Conservation (phyloP, 92 coral and sea anemone species). For the Meandrina meandrites region DNA sequence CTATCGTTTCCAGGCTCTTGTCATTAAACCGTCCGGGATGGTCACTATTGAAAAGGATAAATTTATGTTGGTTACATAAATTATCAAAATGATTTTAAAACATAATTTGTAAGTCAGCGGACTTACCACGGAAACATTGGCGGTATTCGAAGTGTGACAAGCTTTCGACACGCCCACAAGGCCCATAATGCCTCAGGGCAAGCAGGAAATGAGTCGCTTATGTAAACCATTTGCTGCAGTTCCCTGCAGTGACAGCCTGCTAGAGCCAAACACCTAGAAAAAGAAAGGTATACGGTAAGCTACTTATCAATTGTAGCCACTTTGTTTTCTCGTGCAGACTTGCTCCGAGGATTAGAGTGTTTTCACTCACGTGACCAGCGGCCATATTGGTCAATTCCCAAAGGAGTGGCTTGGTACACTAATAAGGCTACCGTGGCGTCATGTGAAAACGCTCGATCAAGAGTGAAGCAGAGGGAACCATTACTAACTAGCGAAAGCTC, state of each 20-base stretch:
- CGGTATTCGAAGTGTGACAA: constrained; percentile 62
- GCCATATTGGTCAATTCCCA: too few species aligned
- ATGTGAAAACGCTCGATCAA: too few species aligned
- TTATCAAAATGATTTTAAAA: neutral
- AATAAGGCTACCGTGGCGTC: too few species aligned
- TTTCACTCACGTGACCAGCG: too few species aligned
- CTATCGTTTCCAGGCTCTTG: constrained; percentile 87
- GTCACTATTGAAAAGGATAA: constrained; percentile 46
- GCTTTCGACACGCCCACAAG: constrained; percentile 76
- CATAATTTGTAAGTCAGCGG: neutral
- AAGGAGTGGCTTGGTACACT: too few species aligned
- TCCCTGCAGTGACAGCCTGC: constrained; percentile 75
- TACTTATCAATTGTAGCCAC: neutral
- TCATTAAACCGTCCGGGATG: constrained; percentile 81
- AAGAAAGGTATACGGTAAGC: neutral
- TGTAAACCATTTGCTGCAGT: constrained; percentile 65
- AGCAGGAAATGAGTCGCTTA: constrained; percentile 81
- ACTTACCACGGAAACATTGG: constrained; percentile 76
- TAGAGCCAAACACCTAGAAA: constrained; percentile 66
- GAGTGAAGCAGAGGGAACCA: neutral
- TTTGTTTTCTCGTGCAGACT: neutral
- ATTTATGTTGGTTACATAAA: neutral
- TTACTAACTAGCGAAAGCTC: neutral
- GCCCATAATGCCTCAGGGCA: constrained; percentile 93
- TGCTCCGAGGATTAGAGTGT: neutral